phyloP scores from a whole-genome alignment of 2,888 invertebrate genomes.

The Trachelus stipa region DNA sequence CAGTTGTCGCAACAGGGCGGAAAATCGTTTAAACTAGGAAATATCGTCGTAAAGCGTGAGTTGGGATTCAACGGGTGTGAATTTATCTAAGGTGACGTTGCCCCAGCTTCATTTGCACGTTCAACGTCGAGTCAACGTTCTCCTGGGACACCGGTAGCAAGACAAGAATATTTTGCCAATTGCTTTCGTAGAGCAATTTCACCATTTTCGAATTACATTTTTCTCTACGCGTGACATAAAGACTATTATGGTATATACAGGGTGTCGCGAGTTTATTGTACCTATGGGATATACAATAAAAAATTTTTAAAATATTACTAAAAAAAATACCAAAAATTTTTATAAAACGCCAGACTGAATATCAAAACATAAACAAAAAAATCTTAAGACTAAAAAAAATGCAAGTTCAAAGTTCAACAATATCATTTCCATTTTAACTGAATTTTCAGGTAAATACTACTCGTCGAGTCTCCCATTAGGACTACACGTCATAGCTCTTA shows the following conservation, averaged over 20 bases:
- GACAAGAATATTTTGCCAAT: background rate
- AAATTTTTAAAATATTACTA: background rate
- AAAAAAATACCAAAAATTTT: background rate
- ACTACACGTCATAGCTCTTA: slow-evolving; percentile 56
- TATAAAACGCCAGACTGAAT: background rate
- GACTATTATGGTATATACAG: background rate
- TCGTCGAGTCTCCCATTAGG: slow-evolving; percentile 53
- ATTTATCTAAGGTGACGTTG: background rate
- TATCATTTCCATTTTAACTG: slow-evolving; percentile 30
- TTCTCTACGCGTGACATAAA: background rate
- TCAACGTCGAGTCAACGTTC: background rate
- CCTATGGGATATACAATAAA: background rate
- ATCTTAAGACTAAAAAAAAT: background rate
- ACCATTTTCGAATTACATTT: background rate
- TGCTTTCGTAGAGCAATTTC: background rate
- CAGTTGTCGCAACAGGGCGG: slow-evolving; percentile 36
- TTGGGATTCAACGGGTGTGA: background rate
- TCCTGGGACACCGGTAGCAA: background rate
- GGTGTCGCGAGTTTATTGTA: background rate
- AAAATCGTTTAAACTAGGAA: slow-evolving; percentile 43
- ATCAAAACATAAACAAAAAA: no score
- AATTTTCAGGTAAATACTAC: slow-evolving; percentile 51
- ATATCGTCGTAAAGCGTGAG: slow-evolving; percentile 23
- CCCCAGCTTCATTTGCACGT: background rate
- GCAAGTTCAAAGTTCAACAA: background rate